These are phyloP conservation scores for Pempheris klunzingeri DNA, from an alignment of 2,797 vertebrate species.

Conservation along the genomic window DNA sequence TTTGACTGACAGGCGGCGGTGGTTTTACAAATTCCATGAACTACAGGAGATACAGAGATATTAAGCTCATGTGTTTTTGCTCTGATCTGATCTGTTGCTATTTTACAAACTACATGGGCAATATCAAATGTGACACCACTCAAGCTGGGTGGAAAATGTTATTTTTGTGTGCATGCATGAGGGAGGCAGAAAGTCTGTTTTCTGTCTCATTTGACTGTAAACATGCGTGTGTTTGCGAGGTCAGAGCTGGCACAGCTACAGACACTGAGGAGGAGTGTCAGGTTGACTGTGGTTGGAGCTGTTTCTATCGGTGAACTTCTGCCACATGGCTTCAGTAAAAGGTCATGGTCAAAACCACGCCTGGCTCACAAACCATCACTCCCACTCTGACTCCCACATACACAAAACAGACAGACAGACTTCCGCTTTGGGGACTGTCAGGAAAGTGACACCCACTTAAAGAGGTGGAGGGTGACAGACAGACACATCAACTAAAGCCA, in stretches of 20 bases:
- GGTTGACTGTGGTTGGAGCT: conserved; percentile 64
- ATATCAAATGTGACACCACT: background rate
- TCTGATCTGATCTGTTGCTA: conserved; percentile 7
- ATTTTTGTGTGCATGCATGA: conserved; percentile 35
- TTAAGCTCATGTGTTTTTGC: background rate
- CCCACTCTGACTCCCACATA: conserved; percentile 62
- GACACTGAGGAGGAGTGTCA: conserved; percentile 62
- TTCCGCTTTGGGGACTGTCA: conserved; percentile 61
- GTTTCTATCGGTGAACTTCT: conserved; percentile 73
- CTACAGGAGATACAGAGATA: background rate
- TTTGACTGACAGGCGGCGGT: background rate
- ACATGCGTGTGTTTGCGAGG: conserved; percentile 55
- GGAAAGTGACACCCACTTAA: conserved; percentile 59
- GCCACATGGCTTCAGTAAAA: conserved; percentile 75
- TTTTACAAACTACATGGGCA: conserved; percentile 4
- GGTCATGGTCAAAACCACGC: conserved; percentile 78
- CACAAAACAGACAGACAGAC: conserved; percentile 49
- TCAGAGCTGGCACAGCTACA: conserved; percentile 60
- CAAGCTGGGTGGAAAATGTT: conserved; percentile 5
- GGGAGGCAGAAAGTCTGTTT: conserved; percentile 37
- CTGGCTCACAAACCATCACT: conserved; percentile 69
- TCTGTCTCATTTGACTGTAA: conserved; percentile 56
- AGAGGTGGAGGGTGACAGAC: conserved; percentile 68
- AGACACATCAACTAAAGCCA: conserved; percentile 19
- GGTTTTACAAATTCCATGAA: background rate